These are phyloP conservation scores for Ornithoptera alexandrae DNA, from an alignment of 2,888 invertebrate genomes.

Conservation along the genomic window DNA sequence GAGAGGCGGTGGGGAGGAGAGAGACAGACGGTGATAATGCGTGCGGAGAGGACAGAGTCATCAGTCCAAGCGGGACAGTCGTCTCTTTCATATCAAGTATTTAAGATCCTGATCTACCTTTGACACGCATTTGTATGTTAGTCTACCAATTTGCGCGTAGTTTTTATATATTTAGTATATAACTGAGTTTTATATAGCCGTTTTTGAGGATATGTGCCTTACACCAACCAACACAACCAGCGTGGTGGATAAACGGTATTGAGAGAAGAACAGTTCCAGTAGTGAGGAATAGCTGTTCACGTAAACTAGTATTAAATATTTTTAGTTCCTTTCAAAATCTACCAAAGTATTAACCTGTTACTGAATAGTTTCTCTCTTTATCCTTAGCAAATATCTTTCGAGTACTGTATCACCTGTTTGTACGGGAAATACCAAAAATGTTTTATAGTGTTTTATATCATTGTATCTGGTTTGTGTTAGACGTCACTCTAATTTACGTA, in stretches of 20 bases:
- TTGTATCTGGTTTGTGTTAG: no score
- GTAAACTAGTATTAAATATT: not conserved
- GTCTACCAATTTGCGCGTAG: no score
- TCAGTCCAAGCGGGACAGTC: slow-evolving; percentile 58
- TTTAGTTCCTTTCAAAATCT: slow-evolving; percentile 18
- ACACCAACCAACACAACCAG: no score
- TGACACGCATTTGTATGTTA: not conserved
- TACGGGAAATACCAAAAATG: not conserved
- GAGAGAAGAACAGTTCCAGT: no score
- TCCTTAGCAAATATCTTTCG: not conserved
- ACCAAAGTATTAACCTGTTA: slow-evolving; percentile 28
- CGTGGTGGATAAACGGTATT: no score
- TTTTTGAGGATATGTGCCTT: no score
- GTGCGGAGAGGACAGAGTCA: slow-evolving; percentile 20
- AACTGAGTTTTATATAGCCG: not conserved
- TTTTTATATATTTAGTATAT: not conserved
- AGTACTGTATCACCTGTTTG: not conserved
- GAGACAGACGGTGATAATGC: slow-evolving; percentile 14
- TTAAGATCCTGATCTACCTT: slow-evolving; percentile 34
- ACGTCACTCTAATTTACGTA: no score
- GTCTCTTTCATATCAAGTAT: slow-evolving; percentile 67
- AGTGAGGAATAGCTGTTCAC: no score
- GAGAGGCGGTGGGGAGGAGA: not conserved
- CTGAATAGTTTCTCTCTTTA: slow-evolving; percentile 1
- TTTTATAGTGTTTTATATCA: no score